These are phyloP conservation scores for Isurus oxyrinchus DNA, from an alignment of 2,113 vertebrate genomes.

Conservation along the genomic window DNA sequence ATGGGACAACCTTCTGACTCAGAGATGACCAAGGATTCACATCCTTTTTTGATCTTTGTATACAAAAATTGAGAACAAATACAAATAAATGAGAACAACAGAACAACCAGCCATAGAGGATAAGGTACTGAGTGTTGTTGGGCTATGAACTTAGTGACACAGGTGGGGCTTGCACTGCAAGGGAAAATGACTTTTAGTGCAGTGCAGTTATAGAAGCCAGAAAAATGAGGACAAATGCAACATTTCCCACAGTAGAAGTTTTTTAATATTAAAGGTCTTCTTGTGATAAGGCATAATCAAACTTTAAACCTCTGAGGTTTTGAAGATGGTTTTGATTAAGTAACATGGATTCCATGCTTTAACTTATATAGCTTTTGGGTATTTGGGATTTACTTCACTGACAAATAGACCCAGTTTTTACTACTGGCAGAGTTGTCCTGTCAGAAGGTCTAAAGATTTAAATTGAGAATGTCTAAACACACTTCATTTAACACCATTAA, in stretches of 20 bases:
- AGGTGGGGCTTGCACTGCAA: background rate
- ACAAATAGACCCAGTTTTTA: constrained; percentile 18
- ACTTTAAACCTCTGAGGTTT: constrained; percentile 20
- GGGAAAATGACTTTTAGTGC: background rate
- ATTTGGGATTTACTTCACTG: background rate
- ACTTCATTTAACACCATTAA: constrained; percentile 22
- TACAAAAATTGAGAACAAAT: background rate
- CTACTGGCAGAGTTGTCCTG: constrained; percentile 10
- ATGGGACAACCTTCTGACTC: background rate
- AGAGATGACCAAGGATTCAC: background rate
- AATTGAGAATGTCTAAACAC: constrained; percentile 27
- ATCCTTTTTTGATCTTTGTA: background rate
- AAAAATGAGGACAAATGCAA: background rate
- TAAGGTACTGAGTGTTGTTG: background rate
- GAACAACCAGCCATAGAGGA: too few species aligned
- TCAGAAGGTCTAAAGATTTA: constrained; percentile 26
- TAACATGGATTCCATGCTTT: background rate
- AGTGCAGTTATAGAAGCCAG: background rate
- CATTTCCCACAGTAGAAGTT: background rate
- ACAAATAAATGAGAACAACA: background rate
- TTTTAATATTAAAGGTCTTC: background rate
- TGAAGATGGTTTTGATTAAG: background rate
- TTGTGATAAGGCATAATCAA: background rate
- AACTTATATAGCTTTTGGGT: background rate
- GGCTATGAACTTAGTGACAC: background rate